Evolutionary conservation across 1,140 invertebrate genomes (phyloP), one percentile per base, ranked within the genome.

Genomic region (Vanessa tameamea): DNA sequence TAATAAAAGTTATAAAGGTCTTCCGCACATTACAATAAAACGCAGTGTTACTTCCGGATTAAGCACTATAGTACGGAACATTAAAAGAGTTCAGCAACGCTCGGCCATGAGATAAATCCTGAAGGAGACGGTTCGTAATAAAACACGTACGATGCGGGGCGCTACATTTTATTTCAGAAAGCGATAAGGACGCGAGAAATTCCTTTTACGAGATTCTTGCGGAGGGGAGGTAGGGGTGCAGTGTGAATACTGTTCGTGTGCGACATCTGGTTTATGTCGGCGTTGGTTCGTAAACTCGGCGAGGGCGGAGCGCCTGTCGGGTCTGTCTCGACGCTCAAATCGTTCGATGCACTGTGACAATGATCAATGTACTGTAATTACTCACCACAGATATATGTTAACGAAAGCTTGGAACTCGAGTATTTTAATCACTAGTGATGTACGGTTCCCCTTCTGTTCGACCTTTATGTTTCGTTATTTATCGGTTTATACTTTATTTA

Each of bases 91-190:
- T 79, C 72, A 81, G 75, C 72, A 78, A 80, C 77, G 82, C 59
- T 76, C 82, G 81, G 79, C 84, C 82, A 80, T 79, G 85, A 91
- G 87, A 91, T 91, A 89, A 91, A 89, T 88, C 85, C 88, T 83
- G 83, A 81, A 87, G 85, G 82, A 83, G 86, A 84, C 84, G 82
- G 78, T 80, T 77, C 81, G 84, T 91, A 92, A 92, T 92, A 91
- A 92, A 92, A 90, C 89, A 90, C 89, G 90, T 87, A 88, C 87
- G 85, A 85, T 78, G 82, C 81, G 78, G 69, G 76, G 80, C 82
- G 84, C 84, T 86, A 87, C 88, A 86, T 90, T 92, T 92, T 92
- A 92, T 92, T 92, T 91, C 86, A 85, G 84, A 87, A 90, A 86
- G 89, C 84, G 88, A 92, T 92, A 92, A 90, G 88, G 84, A 87